Percentiles rank a stretch among this genome's conserved stretches.
phyloP scores from a whole-genome alignment of 2,797 vertebrate species.

The Pelobates cultripes region DNA sequence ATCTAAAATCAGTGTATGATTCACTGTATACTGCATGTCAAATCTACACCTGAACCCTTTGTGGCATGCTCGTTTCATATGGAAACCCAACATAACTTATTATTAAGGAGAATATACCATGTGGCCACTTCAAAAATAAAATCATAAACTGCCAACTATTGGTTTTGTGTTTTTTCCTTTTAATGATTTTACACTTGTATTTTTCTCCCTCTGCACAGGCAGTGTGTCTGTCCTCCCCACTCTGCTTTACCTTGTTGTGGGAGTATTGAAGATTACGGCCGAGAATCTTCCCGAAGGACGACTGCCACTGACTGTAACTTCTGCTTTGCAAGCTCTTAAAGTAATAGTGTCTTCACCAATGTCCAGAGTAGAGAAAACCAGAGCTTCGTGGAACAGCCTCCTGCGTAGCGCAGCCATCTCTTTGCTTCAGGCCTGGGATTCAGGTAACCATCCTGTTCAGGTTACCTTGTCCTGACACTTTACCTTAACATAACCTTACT shows the following conservation, averaged over 20 bases:
- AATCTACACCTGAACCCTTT: no score
- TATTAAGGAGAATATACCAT: no score
- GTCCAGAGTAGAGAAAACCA: conserved; percentile 88
- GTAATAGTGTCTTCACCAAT: conserved; percentile 83
- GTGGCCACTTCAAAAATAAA: no score
- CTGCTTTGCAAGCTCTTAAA: conserved; percentile 83
- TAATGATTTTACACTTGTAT: no score
- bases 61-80: no score
- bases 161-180: no score
- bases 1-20: no score
- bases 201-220: conserved; percentile 5
- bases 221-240: conserved; percentile 76
- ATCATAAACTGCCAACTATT: no score
- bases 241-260: conserved; percentile 85
- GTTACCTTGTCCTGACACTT: no score
- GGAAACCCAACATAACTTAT: no score
- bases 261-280: conserved; percentile 83
- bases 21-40: no score
- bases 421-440: conserved; percentile 81
- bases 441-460: conserved; percentile 65
- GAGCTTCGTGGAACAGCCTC: conserved; percentile 81
- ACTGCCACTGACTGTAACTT: conserved; percentile 70
- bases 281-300: conserved; percentile 68
- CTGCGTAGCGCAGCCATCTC: conserved; percentile 81
- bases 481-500: no score